Percentiles rank a stretch among this genome's conserved stretches.
Evolutionary conservation across 1,140 invertebrate species (phyloP).

Genomic region (Coboldia fuscipes): DNA sequence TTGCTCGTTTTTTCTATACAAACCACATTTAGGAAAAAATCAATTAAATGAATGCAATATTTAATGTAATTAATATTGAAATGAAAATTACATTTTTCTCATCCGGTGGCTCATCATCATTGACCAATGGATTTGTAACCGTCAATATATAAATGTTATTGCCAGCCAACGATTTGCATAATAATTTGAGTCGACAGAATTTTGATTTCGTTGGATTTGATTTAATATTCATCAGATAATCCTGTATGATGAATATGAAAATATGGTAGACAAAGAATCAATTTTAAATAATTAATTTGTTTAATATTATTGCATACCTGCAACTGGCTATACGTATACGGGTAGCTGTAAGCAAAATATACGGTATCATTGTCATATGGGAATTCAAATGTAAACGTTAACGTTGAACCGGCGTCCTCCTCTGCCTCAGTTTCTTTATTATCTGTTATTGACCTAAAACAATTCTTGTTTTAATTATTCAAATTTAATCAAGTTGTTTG

Average conservation of each 20-base stretch:
- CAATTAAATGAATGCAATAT: not conserved
- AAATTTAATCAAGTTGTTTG: not conserved
- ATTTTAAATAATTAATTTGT: not conserved
- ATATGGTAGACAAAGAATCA: slow-evolving; percentile 4
- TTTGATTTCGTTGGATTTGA: slow-evolving; percentile 55
- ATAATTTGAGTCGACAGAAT: slow-evolving; percentile 52
- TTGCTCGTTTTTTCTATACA: slow-evolving; percentile 48
- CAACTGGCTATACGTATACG: slow-evolving; percentile 81
- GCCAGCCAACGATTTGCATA: slow-evolving; percentile 70
- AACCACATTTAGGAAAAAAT: slow-evolving; percentile 7
- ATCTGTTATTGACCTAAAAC: no score
- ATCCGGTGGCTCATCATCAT: slow-evolving; percentile 31
- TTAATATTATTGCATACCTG: slow-evolving; percentile 24
- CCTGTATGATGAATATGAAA: slow-evolving; percentile 22
- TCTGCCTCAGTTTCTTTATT: no score
- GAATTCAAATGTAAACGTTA: slow-evolving; percentile 85
- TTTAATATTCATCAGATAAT: slow-evolving; percentile 42
- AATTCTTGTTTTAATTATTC: no score
- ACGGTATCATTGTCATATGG: slow-evolving; percentile 75
- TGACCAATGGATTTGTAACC: slow-evolving; percentile 46
- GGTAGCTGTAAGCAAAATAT: slow-evolving; percentile 91
- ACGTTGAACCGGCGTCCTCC: slow-evolving; percentile 46
- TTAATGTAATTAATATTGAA: no score
- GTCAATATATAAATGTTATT: slow-evolving; percentile 86
- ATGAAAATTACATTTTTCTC: no score